Conservation (phyloP, 2,797 vertebrate species). For the Takifugu ocellatus region DNA sequence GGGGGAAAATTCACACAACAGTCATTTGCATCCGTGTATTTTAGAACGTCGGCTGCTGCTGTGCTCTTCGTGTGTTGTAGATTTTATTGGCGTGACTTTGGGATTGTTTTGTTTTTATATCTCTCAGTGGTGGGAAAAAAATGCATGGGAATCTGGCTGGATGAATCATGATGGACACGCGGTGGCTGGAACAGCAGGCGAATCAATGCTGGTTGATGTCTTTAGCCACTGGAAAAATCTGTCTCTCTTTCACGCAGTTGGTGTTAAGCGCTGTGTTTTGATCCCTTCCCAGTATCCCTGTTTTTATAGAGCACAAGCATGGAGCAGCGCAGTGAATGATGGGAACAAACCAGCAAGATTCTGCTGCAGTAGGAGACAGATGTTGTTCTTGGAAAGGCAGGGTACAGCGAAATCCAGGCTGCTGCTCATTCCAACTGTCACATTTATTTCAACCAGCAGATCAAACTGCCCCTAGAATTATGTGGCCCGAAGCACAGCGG, state of each 20-base stretch:
- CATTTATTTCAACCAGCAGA: not conserved
- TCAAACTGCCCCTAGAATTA: not conserved
- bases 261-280: too few relatives aligned
- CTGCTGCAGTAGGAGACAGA: not conserved
- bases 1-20: slow-evolving; percentile 12
- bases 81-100: slow-evolving; percentile 4
- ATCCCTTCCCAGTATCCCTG: too few relatives aligned
- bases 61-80: slow-evolving; percentile 16
- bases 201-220: too few relatives aligned
- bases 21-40: slow-evolving; percentile 29
- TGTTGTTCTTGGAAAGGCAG: slow-evolving; percentile 10
- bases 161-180: not conserved
- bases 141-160: slow-evolving; percentile 4
- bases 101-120: not conserved
- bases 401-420: not conserved
- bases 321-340: too few relatives aligned
- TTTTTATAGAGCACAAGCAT: too few relatives aligned
- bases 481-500: slow-evolving; percentile 4
- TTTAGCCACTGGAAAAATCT: too few relatives aligned
- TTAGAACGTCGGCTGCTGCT: slow-evolving; percentile 13
- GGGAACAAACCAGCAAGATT: too few relatives aligned
- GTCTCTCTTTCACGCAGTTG: too few relatives aligned
- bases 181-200: not conserved
- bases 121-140: slow-evolving; percentile 4
- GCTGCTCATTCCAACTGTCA: not conserved